These are phyloP conservation scores for Diplodus sargus DNA, from an alignment of 2,797 vertebrate genomes.

Conservation along the genomic window DNA sequence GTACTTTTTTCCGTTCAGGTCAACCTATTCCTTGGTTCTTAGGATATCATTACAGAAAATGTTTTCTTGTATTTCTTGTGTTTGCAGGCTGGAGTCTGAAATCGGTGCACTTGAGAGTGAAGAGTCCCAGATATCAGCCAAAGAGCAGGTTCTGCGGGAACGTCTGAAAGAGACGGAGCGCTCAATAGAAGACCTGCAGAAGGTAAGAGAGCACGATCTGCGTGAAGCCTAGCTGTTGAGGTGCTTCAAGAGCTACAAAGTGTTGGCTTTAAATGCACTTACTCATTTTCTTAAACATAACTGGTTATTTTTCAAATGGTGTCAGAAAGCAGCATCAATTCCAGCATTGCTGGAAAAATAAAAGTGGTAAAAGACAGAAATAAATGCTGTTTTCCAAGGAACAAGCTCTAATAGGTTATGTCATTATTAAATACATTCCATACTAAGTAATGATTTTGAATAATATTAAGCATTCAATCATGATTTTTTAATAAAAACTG, in stretches of 20 bases:
- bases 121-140: constrained; percentile 96
- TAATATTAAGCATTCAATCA: background rate
- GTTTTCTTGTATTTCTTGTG: constrained; percentile 23
- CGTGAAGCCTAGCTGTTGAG: background rate
- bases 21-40: background rate
- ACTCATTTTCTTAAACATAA: too few species aligned
- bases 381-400: background rate
- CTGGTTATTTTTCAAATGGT: too few species aligned
- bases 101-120: constrained; percentile 93
- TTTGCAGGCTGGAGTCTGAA: constrained; percentile 93
- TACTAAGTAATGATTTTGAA: background rate
- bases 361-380: background rate
- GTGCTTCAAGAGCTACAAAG: background rate
- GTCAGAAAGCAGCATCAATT: too few species aligned
- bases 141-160: constrained; percentile 95
- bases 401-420: background rate
- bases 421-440: background rate
- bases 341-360: too few species aligned
- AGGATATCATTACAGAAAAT: background rate
- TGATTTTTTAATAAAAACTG: background rate
- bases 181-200: constrained; percentile 94
- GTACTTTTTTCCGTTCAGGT: background rate
- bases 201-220: constrained; percentile 80
- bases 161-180: constrained; percentile 94
- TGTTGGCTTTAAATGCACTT: too few species aligned